phyloP scores from a whole-genome alignment of 2,113 vertebrate genomes.

The Ictalurus punctatus region DNA sequence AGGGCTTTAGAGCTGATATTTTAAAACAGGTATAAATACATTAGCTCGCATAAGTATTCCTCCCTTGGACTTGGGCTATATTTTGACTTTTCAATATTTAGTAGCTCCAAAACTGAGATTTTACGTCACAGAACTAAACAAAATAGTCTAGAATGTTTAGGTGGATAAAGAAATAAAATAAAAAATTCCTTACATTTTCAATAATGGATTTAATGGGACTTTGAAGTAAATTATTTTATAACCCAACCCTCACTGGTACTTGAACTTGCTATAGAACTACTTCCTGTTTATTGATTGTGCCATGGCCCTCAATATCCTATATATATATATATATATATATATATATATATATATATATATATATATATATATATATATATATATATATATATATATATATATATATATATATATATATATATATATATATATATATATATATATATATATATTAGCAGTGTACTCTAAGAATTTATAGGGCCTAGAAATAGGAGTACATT shows the following conservation, averaged over 20 bases:
- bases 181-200: background rate
- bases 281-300: background rate
- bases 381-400: too few relatives aligned
- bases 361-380: too few relatives aligned
- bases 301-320: background rate
- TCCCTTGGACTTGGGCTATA: background rate
- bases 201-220: background rate
- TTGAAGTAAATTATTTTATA: background rate
- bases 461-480: background rate
- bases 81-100: background rate
- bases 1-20: background rate
- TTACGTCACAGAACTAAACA: background rate
- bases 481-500: background rate
- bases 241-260: background rate
- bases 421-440: too few relatives aligned
- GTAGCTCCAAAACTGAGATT: background rate
- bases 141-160: background rate
- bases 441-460: background rate
- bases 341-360: too few relatives aligned
- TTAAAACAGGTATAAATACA: background rate
- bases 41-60: background rate
- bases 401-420: too few relatives aligned
- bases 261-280: background rate
- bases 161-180: background rate
- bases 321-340: background rate